These are phyloP conservation scores for Polia nebulosa DNA, from an alignment of 2,888 invertebrate species.

Conservation along the genomic window DNA sequence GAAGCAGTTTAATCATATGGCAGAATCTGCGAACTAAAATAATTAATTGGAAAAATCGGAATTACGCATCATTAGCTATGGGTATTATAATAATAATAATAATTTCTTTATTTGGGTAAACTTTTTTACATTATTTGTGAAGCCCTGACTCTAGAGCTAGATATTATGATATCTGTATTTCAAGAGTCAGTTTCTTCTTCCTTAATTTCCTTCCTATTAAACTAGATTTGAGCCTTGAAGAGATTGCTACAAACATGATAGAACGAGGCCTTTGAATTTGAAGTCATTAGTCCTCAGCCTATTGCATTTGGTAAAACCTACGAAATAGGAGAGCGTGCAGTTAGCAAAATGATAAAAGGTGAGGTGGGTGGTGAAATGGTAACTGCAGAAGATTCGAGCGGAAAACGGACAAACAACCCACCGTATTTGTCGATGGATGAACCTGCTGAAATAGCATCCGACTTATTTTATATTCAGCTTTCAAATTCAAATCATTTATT, in stretches of 20 bases:
- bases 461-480: no score
- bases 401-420: not conserved
- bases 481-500: no score
- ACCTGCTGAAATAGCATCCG: no score
- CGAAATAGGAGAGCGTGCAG: not conserved
- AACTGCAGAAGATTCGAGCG: not conserved
- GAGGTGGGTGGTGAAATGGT: not conserved
- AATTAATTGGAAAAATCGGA: not conserved
- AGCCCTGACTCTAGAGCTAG: no score
- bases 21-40: not conserved
- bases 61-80: slow-evolving; percentile 14
- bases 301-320: not conserved
- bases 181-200: no score
- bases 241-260: slow-evolving; percentile 3
- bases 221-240: not conserved
- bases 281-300: not conserved
- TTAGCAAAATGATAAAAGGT: not conserved
- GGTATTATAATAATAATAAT: no score
- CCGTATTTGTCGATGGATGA: not conserved
- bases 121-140: no score
- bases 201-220: no score
- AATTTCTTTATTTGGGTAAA: no score
- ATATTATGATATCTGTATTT: no score
- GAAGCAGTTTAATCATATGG: slow-evolving; percentile 32
- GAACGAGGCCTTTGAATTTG: not conserved